Base-by-base conservation (phyloP, 2,113 vertebrate species). In the Petroica traversi region DNA sequence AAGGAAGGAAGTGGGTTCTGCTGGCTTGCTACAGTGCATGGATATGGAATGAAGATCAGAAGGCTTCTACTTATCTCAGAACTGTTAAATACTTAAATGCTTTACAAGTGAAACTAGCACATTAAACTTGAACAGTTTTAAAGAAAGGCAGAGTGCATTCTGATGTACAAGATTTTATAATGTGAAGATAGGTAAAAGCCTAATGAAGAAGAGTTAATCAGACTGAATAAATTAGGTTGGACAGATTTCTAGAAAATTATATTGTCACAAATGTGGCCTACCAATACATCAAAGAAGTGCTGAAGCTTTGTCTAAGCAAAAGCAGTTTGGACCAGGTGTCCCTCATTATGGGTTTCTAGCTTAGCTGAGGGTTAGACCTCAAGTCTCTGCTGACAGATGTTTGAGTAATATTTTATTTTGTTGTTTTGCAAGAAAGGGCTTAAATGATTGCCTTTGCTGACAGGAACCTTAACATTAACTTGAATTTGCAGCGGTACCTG, bases 331-430 rank as follows among this genome's bases (percentile, higher is more conserved):
- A 46, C 82, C 82, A 97, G 92, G 75, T 94, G 95, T 66, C 51
- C 75, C 85, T 90, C 88, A 93, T 96, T 95, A 90, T 2, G 38
- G 26, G 38, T 73, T 88, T 80, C 91, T 31, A 83, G 72, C 33
- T 72, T 52, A 75, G 57, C 67, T 62, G 54, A 89, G 20, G 71
- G 82, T 79, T 94, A 83, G 71, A 85, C 49, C 71, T 80, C 54
- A 62, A 79, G 78, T 54, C 85, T 73, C 72, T 88, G 85, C 25
- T 95, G 92, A 95, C 95, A 95, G 96, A 93, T 66, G 62, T 61
- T 83, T 73, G 82, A 96, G 40, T 88, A 94, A 88, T 88, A 88
- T 29, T 88, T 82, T 73, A 88, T 88, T 94, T 86, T 58, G 82
- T 62, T 80, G 69, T 36, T 86, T 92, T 88, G n/a, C 66, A 77